These are phyloP conservation scores for Cydia amplana DNA, from an alignment of 1,140 invertebrate species.

Conservation along the genomic window DNA sequence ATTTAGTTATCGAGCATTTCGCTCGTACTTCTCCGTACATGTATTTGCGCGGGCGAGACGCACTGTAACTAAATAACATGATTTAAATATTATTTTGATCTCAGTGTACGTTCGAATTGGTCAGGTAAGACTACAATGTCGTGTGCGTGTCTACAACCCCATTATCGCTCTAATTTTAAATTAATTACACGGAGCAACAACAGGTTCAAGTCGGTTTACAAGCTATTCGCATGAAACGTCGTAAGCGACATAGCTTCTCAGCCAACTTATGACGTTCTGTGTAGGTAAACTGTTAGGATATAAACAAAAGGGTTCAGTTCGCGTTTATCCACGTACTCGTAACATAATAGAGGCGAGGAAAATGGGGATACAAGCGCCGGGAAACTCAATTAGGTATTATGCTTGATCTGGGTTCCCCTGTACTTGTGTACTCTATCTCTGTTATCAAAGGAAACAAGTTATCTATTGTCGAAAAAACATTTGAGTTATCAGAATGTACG, in stretches of 20 bases:
- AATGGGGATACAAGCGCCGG: not conserved
- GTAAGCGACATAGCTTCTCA: not conserved
- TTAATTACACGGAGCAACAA: constrained; percentile 11
- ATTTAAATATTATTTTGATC: no score
- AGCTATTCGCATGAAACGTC: not conserved
- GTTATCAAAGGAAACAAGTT: not conserved
- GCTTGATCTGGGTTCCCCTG: constrained; percentile 8
- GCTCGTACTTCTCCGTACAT: no score
- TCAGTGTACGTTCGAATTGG: no score
- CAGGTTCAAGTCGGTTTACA: not conserved
- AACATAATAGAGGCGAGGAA: constrained; percentile 10
- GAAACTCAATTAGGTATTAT: constrained; percentile 19
- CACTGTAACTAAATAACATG: no score
- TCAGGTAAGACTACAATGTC: constrained; percentile 5
- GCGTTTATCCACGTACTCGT: constrained; percentile 9
- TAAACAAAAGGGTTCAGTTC: not conserved
- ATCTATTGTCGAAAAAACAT: not conserved
- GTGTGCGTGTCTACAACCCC: not conserved
- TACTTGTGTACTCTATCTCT: not conserved
- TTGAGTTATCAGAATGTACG: no score
- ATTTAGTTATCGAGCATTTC: no score
- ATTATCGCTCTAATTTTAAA: constrained; percentile 3
- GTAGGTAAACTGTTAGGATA: not conserved
- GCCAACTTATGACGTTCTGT: not conserved
- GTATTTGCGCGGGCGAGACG: no score